Base-by-base conservation (phyloP, 2,113 vertebrate genomes). In the Aspiorhynchus laticeps region DNA sequence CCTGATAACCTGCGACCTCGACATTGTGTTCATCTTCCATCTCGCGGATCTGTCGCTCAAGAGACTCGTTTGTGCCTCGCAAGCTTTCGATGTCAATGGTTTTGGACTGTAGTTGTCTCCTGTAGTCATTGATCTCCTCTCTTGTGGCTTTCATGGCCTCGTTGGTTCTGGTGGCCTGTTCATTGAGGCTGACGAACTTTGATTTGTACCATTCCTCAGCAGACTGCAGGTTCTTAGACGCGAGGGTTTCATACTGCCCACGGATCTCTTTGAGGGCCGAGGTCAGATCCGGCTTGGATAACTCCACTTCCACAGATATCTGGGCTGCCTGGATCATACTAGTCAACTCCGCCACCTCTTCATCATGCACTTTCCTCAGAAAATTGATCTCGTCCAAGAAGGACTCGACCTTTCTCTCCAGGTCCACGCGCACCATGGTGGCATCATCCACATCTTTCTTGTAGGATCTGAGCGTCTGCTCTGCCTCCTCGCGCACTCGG, bases 181-280 rank as follows among this genome's bases (percentile, higher is more conserved):
- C 96, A 4, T 94, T 96, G 79, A 99, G 92, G 90, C 97, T 96
- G 84, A 95, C 96, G 87, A 97, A 98, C 94, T 98, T 97, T 89
- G 95, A 93, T 93, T 97, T 97, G 96, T 98, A 98, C 98, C 98
- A 98, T 91, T 97, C 98, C 86, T 98, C 98, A 7, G 98, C 97
- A 0, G 97, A 97, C 86, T 98, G 97, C 90, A 97, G 92, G 93
- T 99, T 99, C 93, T 97, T 97, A 76, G 97, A 96, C 4, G 98
- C 97, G 94, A 99, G 95, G 63, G 93, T 95, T 91, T 98, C 97
- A 88, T 98, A 98, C 92, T 98, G 97, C n/a, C 94, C 89, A 28
- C 97, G 96, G 63, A 99, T 97, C 92, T 99, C 98, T 65, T 97
- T 95, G 67, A 98, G 94, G 7, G 97, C 98, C 5, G 97, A 96